Base-by-base conservation (phyloP, 2,797 vertebrate species). In the Eospalax fontanierii region DNA sequence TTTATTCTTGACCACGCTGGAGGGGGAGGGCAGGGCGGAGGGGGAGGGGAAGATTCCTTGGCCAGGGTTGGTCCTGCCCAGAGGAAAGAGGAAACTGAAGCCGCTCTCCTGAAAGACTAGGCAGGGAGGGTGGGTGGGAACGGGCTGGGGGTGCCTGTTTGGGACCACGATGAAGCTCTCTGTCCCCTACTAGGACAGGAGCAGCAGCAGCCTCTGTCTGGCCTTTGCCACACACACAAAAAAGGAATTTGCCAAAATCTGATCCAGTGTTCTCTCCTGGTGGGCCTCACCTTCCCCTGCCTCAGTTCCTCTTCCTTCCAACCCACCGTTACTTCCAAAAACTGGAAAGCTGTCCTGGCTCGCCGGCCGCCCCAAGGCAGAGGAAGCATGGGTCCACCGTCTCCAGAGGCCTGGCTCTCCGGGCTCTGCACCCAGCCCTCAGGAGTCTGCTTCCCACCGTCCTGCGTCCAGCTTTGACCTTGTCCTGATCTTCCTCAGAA, bases 21-120 rank as follows among this genome's bases (percentile, higher is more conserved):
- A 68, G 79, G 57, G 28, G 61, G 80, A 22, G 33, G 85, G 57
- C 26, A 33, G 33, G 30, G 18, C n/a, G 26, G 38, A 19, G 83
- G 8, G 90, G 70, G 86, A 63, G 40, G 63, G 26, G 76, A 89
- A 71, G 91, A 76, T 83, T 94, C 89, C 79, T 89, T 14, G 66
- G 66, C 66, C 74, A 8, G 35, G 90, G 43, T 46, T 94, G 93
- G 95, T 93, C 82, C 86, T 8, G 6, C 68, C 63, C 26, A 14
- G n/a, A 80, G 83, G 22, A 46, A 94, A 90, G 90, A 96, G 95
- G 96, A 95, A 97, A 84, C 57, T 11, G 59, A 19, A 57, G 43
- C 90, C 89, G 71, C 73, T 73, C 83, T 4, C 78, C 35, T 40
- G 84, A 73, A 95, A 84, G 80, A 95, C 80, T 61, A 65, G 63